A percentile compares a stretch with the other conserved stretches of the same genome.
These are phyloP conservation scores for Sebastes melanostomus DNA, from an alignment of 2,797 vertebrate genomes.

Conservation along the genomic window DNA sequence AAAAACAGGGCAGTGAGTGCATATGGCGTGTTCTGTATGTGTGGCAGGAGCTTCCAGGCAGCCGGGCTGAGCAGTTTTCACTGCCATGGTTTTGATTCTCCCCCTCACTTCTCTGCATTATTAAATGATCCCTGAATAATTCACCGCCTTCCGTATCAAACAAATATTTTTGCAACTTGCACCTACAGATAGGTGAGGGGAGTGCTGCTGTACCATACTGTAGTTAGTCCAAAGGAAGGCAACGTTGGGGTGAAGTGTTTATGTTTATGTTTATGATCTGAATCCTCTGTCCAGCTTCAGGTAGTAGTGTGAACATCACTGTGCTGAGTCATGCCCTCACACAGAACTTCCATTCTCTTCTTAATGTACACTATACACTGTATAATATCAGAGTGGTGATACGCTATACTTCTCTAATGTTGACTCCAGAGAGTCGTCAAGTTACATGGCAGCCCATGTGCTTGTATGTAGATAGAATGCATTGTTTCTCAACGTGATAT, in stretches of 20 bases:
- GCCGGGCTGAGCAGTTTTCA: slow-evolving; percentile 69
- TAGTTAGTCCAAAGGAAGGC: background rate
- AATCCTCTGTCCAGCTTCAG: background rate
- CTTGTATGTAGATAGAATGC: background rate
- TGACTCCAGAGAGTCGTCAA: background rate
- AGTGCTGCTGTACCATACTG: background rate
- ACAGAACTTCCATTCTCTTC: background rate
- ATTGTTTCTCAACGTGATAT: background rate
- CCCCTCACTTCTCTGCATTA: slow-evolving; percentile 87
- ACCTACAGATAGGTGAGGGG: slow-evolving; percentile 75
- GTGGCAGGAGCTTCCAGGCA: slow-evolving; percentile 62
- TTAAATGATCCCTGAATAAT: slow-evolving; percentile 91
- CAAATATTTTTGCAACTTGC: slow-evolving; percentile 84
- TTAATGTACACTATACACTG: background rate
- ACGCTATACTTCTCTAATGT: background rate
- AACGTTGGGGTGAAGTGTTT: background rate
- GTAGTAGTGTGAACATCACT: background rate
- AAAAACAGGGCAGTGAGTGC: slow-evolving; percentile 39
- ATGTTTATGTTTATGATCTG: background rate
- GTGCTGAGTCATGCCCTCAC: slow-evolving; percentile 3
- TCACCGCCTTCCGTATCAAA: slow-evolving; percentile 84
- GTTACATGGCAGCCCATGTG: background rate
- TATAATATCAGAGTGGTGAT: background rate
- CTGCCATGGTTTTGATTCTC: slow-evolving; percentile 78
- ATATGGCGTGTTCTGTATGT: slow-evolving; percentile 40